Evolutionary conservation across 2,113 vertebrate genomes (phyloP).

Genomic region (Neoarius graeffei): DNA sequence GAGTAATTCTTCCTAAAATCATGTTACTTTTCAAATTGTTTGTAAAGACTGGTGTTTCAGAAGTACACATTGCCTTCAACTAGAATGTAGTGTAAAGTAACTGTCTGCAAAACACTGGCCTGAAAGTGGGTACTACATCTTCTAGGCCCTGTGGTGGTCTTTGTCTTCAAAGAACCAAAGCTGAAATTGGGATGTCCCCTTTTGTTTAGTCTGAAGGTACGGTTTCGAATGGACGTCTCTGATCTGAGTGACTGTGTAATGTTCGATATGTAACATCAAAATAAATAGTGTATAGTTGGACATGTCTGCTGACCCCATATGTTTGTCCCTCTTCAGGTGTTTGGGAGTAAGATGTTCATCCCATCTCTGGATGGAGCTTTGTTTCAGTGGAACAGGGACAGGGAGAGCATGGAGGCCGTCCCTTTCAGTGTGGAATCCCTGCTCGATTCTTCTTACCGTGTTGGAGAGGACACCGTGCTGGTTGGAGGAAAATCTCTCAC

Average conservation of each 20-base stretch:
- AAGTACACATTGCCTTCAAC: not conserved
- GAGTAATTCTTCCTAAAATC: not conserved
- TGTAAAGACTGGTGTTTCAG: not conserved
- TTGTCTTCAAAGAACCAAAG: not conserved
- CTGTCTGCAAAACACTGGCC: not conserved
- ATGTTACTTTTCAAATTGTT: not conserved
- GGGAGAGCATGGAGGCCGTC: conserved; percentile 95
- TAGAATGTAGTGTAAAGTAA: not conserved
- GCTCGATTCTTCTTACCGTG: conserved; percentile 92
- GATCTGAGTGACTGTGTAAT: not conserved
- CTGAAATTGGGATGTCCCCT: not conserved
- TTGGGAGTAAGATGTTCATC: conserved; percentile 97
- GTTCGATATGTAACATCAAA: not conserved
- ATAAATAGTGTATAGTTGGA: not conserved
- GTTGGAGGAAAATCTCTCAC: conserved; percentile 95
- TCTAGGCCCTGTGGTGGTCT: not conserved
- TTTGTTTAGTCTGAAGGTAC: not conserved
- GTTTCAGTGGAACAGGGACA: conserved; percentile 96
- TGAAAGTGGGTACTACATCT: not conserved
- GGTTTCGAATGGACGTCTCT: not conserved
- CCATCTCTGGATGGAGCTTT: conserved; percentile 95
- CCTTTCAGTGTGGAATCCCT: conserved; percentile 97
- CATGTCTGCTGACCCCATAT: not conserved
- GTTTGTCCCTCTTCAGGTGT: conserved; percentile 75
- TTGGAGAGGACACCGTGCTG: conserved; percentile 93